Evolutionary conservation across 2,113 vertebrate genomes (phyloP).

Genomic region (Talpa occidentalis): DNA sequence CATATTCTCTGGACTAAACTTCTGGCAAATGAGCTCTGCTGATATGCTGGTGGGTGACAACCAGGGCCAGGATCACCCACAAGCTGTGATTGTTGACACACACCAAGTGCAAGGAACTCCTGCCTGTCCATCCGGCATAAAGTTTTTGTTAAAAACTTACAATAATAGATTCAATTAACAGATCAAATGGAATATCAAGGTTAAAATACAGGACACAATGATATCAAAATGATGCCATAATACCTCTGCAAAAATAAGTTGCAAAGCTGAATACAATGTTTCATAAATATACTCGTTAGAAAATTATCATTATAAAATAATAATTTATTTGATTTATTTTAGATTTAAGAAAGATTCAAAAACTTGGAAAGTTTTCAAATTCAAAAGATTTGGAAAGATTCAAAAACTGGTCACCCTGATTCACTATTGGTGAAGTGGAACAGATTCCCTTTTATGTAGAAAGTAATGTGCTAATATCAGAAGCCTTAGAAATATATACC

Average conservation of each 20-base stretch:
- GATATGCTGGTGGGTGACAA: background rate
- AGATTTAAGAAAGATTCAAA: background rate
- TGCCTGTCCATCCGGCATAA: no score
- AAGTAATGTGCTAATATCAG: background rate
- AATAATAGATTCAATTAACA: background rate
- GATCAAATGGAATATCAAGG: background rate
- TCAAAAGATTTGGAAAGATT: background rate
- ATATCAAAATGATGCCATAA: background rate
- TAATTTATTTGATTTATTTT: background rate
- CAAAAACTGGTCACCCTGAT: background rate
- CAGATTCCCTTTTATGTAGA: background rate
- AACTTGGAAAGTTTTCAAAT: background rate
- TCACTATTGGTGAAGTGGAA: background rate
- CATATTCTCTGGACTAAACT: background rate
- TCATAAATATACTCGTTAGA: background rate
- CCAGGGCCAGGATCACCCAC: background rate
- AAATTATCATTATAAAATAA: background rate
- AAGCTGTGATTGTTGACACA: rapidly evolving
- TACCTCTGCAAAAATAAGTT: background rate
- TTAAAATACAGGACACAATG: background rate
- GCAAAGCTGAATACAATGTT: background rate
- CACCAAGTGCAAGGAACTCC: background rate
- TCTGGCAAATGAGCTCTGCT: background rate
- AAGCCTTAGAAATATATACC: background rate
- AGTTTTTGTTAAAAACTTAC: background rate